phyloP scores from a whole-genome alignment of 2,888 invertebrate genomes.

The Morpho deidamia region DNA sequence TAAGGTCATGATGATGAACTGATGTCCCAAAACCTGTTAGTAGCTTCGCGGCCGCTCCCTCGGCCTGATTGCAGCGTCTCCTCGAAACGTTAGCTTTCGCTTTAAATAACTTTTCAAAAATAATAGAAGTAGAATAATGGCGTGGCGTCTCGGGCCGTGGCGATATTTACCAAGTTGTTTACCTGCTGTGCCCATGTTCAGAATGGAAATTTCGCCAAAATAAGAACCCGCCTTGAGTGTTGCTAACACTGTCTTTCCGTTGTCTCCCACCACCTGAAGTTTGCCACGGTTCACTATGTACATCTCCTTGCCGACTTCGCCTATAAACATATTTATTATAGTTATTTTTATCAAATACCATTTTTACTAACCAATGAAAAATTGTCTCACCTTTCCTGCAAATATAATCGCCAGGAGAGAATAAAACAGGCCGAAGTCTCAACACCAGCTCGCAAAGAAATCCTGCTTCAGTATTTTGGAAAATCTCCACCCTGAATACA shows the following conservation, averaged over 20 bases:
- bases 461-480: constrained; percentile 99
- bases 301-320: constrained; percentile 99
- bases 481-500: constrained; percentile 91
- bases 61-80: constrained; percentile 78
- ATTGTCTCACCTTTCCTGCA: constrained; percentile 93
- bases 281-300: constrained; percentile 99
- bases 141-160: constrained; percentile 78
- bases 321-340: constrained; percentile 65
- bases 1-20: constrained; percentile 30
- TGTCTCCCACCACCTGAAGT: constrained; percentile 96
- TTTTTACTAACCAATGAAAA: not conserved
- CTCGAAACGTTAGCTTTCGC: constrained; percentile 64
- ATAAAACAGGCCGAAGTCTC: constrained; percentile 95
- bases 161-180: constrained; percentile 97
- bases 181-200: constrained; percentile 99
- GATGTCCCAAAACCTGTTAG: constrained; percentile 75
- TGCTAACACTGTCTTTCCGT: constrained; percentile 96
- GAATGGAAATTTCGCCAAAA: constrained; percentile 99
- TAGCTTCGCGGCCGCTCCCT: constrained; percentile 71
- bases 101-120: constrained; percentile 66
- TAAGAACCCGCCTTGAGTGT: constrained; percentile 99
- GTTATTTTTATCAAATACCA: too few species aligned
- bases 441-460: constrained; percentile 98
- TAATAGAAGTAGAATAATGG: constrained; percentile 67
- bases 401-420: constrained; percentile 99